Percentiles rank a stretch among this genome's conserved stretches.
Conservation (phyloP, 2,888 invertebrate genomes). For the Vannuccia rotundouncinata region DNA sequence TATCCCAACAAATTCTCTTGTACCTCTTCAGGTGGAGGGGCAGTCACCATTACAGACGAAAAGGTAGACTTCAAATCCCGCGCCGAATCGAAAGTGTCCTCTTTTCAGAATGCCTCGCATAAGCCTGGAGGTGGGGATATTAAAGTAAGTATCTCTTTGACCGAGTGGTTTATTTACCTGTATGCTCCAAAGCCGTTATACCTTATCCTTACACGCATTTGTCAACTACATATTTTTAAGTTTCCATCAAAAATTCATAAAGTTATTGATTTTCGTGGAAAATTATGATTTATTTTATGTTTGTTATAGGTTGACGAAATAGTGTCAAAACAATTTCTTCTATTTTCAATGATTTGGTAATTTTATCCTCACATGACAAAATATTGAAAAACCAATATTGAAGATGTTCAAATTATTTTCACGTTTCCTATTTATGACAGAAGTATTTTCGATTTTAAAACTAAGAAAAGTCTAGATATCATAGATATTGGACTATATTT, state of each 20-base stretch:
- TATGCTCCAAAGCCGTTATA: neutral
- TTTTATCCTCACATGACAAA: neutral
- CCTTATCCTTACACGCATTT: neutral
- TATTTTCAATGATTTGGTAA: neutral
- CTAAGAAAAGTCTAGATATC: too few species aligned
- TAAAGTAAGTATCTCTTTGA: constrained; percentile 35
- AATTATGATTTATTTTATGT: too few species aligned
- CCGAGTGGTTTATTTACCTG: neutral
- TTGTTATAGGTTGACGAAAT: too few species aligned
- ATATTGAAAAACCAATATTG: neutral
- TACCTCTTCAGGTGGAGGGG: constrained; percentile 32
- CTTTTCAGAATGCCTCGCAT: constrained; percentile 39
- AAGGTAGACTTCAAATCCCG: constrained; percentile 36
- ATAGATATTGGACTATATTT: too few species aligned
- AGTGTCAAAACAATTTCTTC: too few species aligned
- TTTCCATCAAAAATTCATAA: neutral
- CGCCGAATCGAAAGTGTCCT: constrained; percentile 37
- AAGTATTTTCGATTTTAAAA: too few species aligned
- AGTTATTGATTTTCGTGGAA: neutral
- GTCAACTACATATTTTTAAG: neutral
- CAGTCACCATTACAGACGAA: constrained; percentile 29
- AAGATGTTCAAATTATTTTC: constrained; percentile 2
- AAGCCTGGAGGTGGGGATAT: constrained; percentile 38
- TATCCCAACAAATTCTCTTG: neutral
- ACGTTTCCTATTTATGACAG: too few species aligned